Conservation (phyloP, 2,113 vertebrate species). For the Nesoenas mayeri region DNA sequence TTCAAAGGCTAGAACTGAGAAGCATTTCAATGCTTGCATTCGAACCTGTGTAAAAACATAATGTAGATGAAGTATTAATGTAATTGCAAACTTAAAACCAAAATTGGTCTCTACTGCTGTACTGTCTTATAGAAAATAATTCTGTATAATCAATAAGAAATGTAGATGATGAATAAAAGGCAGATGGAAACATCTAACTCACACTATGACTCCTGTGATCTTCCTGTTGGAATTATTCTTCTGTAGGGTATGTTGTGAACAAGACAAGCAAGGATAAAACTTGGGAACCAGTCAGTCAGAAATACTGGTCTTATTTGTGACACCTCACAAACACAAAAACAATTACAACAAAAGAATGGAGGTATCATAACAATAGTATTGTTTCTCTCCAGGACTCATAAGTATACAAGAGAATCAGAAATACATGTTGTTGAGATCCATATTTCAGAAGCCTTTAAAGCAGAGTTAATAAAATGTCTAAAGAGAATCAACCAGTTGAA, state of each 20-base stretch:
- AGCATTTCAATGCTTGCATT: slow-evolving; percentile 98
- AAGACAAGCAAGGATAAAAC: not conserved
- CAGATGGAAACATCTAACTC: not conserved
- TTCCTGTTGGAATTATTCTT: not conserved
- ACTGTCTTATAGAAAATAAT: not conserved
- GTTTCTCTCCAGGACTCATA: not conserved
- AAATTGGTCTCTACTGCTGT: not conserved
- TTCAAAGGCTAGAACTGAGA: slow-evolving; percentile 97
- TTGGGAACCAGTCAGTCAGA: not conserved
- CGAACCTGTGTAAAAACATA: slow-evolving; percentile 81
- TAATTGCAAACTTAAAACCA: not conserved
- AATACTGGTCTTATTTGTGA: not conserved
- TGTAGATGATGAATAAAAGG: not conserved
- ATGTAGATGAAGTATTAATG: not conserved
- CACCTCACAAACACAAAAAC: not conserved
- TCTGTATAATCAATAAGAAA: not conserved
- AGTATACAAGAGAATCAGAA: not conserved
- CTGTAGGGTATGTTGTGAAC: not conserved
- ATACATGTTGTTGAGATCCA: not conserved
- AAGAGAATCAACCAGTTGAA: not conserved
- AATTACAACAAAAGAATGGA: not conserved
- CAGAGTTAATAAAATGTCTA: not conserved
- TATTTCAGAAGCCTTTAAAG: not conserved
- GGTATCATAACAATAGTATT: not conserved
- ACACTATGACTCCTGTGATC: not conserved